Evolutionary conservation across 1,140 invertebrate species (phyloP).

Genomic region (Danaus melanippus): DNA sequence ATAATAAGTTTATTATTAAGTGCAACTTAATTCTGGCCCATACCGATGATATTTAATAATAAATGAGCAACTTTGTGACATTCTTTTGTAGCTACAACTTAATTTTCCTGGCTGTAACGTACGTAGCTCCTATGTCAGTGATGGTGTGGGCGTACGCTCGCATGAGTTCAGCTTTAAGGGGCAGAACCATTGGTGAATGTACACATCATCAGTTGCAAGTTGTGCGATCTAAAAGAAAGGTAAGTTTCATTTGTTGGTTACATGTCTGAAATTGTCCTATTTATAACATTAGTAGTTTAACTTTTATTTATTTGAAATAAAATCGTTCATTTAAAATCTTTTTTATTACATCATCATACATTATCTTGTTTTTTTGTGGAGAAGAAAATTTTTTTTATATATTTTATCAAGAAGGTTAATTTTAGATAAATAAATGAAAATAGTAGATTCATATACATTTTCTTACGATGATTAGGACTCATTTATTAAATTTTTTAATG

Average conservation of each 20-base stretch:
- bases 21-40: not conserved
- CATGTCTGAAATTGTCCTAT: not conserved
- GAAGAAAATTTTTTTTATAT: no score
- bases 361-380: no score
- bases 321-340: no score
- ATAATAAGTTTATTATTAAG: not conserved
- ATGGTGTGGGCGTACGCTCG: constrained; percentile 88
- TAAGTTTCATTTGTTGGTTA: constrained; percentile 57
- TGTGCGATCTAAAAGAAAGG: constrained; percentile 89
- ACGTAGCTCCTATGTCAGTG: constrained; percentile 87
- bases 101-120: constrained; percentile 88
- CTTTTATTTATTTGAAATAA: no score
- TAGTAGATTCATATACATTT: no score
- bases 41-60: no score
- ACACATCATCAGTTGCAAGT: constrained; percentile 87
- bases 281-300: not conserved
- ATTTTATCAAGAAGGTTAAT: no score
- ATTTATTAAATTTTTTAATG: no score
- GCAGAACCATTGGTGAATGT: constrained; percentile 89
- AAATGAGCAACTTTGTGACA: no score
- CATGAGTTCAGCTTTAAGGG: constrained; percentile 83
- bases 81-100: constrained; percentile 84
- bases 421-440: no score
- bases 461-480: no score
- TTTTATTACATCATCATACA: no score